Percentiles rank a stretch among this genome's conserved stretches.
phyloP scores from a whole-genome alignment of 2,797 vertebrate genomes.

The Poeciliopsis infans region DNA sequence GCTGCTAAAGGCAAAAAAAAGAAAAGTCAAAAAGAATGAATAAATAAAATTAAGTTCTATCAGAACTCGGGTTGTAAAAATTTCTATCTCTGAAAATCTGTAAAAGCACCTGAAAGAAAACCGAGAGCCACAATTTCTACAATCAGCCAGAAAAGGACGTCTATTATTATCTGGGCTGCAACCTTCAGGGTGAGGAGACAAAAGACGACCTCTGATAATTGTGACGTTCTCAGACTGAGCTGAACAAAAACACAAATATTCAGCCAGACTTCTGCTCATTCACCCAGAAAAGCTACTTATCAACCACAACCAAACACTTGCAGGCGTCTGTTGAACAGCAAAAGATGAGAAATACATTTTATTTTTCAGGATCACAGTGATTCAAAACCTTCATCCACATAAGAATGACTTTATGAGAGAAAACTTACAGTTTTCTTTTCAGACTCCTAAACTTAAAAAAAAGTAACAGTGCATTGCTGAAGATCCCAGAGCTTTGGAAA shows the following conservation, averaged over 20 bases:
- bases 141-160: neutral
- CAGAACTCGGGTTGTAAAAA: neutral
- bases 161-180: neutral
- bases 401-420: neutral
- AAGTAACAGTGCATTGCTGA: neutral
- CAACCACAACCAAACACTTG: neutral
- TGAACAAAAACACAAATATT: neutral
- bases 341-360: neutral
- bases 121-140: neutral
- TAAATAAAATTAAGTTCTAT: neutral
- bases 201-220: neutral
- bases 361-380: neutral
- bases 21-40: too few relatives aligned
- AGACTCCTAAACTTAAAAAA: neutral
- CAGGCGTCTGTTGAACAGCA: neutral
- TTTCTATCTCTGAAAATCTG: neutral
- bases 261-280: neutral
- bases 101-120: neutral
- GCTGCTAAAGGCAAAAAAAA: neutral
- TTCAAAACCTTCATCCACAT: neutral
- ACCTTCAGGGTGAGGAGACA: neutral
- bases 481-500: neutral
- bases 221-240: neutral
- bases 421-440: neutral
- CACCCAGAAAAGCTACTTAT: neutral